A percentile compares a stretch with the other conserved stretches of the same genome.
Evolutionary conservation across 1,140 invertebrate genomes (phyloP).

Genomic region (Teleogryllus occipitalis): DNA sequence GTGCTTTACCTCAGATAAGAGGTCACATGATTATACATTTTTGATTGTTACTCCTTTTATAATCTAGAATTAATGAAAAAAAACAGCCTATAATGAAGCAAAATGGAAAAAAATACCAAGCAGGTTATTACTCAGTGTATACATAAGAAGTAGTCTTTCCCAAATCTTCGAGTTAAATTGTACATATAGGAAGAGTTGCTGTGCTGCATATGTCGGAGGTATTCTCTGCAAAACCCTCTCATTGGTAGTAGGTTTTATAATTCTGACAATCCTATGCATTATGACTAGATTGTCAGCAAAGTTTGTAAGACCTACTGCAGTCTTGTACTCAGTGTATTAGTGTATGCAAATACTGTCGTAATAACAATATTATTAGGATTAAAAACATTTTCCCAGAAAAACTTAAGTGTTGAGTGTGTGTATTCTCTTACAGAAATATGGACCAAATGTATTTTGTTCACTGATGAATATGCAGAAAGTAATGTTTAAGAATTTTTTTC

Average conservation of each 20-base stretch:
- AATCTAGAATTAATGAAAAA: constrained; percentile 16
- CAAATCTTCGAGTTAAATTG: not conserved
- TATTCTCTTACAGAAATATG: constrained; percentile 14
- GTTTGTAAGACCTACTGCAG: not conserved
- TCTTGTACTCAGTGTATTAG: not conserved
- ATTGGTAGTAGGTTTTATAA: constrained; percentile 1
- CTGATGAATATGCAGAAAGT: not conserved
- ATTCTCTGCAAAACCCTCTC: constrained; percentile 20
- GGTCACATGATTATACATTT: constrained; percentile 20
- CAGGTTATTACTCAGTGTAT: constrained; percentile 16
- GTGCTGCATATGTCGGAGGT: not conserved
- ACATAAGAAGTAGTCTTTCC: constrained; percentile 11
- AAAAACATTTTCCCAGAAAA: constrained; percentile 7
- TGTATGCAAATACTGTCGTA: not conserved
- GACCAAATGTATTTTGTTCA: constrained; percentile 9
- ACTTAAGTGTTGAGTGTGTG: constrained; percentile 15
- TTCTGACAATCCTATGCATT: constrained; percentile 9
- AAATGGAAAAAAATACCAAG: constrained; percentile 1
- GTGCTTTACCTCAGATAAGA: constrained; percentile 19
- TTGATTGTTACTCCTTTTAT: constrained; percentile 23
- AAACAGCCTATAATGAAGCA: constrained; percentile 4
- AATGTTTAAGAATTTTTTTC: constrained; percentile 7
- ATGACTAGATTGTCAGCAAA: not conserved
- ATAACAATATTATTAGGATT: not conserved
- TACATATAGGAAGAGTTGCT: not conserved